A percentile compares a stretch with the other conserved stretches of the same genome.
Conservation (phyloP, 2,113 vertebrate genomes). For the Tiliqua scincoides region DNA sequence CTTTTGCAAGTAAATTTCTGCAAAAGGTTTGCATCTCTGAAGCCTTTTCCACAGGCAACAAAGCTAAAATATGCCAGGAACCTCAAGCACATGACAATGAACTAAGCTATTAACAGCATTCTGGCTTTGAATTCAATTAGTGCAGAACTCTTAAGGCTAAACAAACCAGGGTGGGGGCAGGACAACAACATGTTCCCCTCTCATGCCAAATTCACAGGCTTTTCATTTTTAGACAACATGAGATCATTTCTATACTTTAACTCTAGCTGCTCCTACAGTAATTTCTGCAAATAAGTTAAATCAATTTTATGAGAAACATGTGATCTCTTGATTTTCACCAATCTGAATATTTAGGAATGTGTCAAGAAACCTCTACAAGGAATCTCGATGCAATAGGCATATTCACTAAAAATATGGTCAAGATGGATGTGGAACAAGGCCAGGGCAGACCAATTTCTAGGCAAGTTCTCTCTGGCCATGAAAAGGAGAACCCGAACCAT, state of each 20-base stretch:
- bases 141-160: no score
- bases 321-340: slow-evolving; percentile 2
- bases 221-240: neutral
- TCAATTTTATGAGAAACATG: neutral
- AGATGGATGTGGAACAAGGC: neutral
- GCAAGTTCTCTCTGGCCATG: neutral
- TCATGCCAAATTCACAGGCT: neutral
- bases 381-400: fast-evolving
- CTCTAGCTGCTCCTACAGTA: neutral
- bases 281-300: slow-evolving; percentile 5
- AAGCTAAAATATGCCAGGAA: neutral
- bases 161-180: no score
- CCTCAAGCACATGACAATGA: neutral
- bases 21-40: neutral
- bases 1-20: neutral
- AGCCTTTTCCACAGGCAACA: no score
- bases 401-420: neutral
- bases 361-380: neutral
- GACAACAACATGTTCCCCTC: neutral
- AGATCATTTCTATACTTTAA: slow-evolving; percentile 36
- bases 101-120: neutral
- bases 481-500: neutral
- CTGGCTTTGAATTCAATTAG: no score
- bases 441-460: neutral
- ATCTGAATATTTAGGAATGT: neutral